A percentile compares a stretch with the other conserved stretches of the same genome.
phyloP scores from a whole-genome alignment of 2,113 vertebrate genomes.

The Mola mola region DNA sequence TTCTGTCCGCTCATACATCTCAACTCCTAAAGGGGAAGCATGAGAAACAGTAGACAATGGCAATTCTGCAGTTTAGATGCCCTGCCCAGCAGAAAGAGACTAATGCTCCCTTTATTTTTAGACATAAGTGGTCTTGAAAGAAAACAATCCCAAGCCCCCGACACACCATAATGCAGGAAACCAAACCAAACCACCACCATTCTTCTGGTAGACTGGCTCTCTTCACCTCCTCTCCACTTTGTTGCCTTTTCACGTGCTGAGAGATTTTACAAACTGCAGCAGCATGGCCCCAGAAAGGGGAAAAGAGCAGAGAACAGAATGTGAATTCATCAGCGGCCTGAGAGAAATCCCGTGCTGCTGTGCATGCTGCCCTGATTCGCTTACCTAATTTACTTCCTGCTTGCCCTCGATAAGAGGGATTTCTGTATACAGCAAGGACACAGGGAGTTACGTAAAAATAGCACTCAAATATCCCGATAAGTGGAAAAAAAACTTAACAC shows the following conservation, averaged over 20 bases:
- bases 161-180: slow-evolving; percentile 52
- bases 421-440: slow-evolving; percentile 21
- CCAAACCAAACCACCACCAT: slow-evolving; percentile 37
- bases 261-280: slow-evolving; percentile 1
- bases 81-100: slow-evolving; percentile 39
- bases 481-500: too few species aligned
- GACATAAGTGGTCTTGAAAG: slow-evolving; percentile 32
- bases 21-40: slow-evolving; percentile 33
- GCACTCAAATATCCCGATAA: neutral
- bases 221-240: slow-evolving; percentile 39
- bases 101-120: slow-evolving; percentile 64
- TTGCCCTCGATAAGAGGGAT: slow-evolving; percentile 27
- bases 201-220: neutral
- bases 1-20: slow-evolving; percentile 22
- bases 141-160: slow-evolving; percentile 21
- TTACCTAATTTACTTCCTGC: slow-evolving; percentile 28
- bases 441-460: slow-evolving; percentile 7
- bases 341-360: slow-evolving; percentile 24
- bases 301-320: slow-evolving; percentile 60
- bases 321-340: slow-evolving; percentile 55
- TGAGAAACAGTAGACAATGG: slow-evolving; percentile 50
- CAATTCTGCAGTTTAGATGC: slow-evolving; percentile 34
- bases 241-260: slow-evolving; percentile 36
- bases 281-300: slow-evolving; percentile 23
- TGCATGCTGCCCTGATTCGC: slow-evolving; percentile 35